Conservation (phyloP, 1,140 invertebrate species). For the Pectinophora gossypiella region DNA sequence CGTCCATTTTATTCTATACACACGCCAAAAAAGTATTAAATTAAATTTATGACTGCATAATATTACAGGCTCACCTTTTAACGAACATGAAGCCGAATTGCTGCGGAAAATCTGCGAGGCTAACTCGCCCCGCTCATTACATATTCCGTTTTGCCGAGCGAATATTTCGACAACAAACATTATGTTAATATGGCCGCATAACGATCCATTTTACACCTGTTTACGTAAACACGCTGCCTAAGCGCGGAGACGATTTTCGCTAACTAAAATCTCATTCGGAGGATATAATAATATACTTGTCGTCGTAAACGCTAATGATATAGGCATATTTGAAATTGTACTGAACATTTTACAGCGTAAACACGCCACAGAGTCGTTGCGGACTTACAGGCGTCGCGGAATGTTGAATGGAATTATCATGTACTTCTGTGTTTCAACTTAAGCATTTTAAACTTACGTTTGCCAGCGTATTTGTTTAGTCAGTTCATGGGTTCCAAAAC, state of each 20-base stretch:
- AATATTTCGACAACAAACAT: constrained; percentile 64
- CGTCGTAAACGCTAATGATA: background rate
- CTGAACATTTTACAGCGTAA: too few species aligned
- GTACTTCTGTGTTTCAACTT: too few species aligned
- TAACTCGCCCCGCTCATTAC: constrained; percentile 43
- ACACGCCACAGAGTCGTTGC: too few species aligned
- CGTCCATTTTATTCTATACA: constrained; percentile 13
- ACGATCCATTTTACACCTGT: constrained; percentile 63
- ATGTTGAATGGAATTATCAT: too few species aligned
- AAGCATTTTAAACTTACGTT: too few species aligned
- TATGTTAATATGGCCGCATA: constrained; percentile 58
- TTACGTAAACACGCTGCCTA: constrained; percentile 51
- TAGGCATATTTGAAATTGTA: too few species aligned
- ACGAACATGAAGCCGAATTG: constrained; percentile 31
- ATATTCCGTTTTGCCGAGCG: constrained; percentile 48
- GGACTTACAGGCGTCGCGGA: too few species aligned
- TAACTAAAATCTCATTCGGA: constrained; percentile 15
- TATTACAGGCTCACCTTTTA: constrained; percentile 34
- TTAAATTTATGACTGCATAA: constrained; percentile 37
- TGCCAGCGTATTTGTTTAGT: too few species aligned
- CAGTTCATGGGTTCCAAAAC: too few species aligned
- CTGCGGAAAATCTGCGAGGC: constrained; percentile 34
- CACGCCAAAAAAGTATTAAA: constrained; percentile 27
- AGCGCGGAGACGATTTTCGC: constrained; percentile 44
- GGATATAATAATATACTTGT: background rate